These are phyloP conservation scores for Apotomis betuletana DNA, from an alignment of 2,888 invertebrate genomes.

Conservation along the genomic window DNA sequence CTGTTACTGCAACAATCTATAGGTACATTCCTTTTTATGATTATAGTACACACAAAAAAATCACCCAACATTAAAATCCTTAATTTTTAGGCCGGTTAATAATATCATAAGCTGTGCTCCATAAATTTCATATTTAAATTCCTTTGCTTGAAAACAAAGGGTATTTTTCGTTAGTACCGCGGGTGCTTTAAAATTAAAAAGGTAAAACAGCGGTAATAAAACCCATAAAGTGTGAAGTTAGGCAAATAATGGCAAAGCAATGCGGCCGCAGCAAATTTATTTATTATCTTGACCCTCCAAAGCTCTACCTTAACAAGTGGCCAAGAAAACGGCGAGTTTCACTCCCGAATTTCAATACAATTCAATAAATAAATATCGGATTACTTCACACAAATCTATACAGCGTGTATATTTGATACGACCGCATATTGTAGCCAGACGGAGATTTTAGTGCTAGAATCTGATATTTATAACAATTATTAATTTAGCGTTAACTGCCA, in stretches of 20 bases:
- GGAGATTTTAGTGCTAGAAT: too few relatives aligned
- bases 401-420: too few relatives aligned
- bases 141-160: background rate
- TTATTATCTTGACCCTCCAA: slow-evolving; percentile 33
- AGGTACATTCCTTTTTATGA: too few relatives aligned
- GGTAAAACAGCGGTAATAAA: slow-evolving; percentile 18
- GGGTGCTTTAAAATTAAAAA: slow-evolving; percentile 26
- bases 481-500: too few relatives aligned
- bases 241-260: slow-evolving; percentile 33
- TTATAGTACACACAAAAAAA: background rate
- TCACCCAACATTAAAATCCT: background rate
- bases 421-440: too few relatives aligned
- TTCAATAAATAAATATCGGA: too few relatives aligned
- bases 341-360: background rate
- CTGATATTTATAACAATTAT: too few relatives aligned
- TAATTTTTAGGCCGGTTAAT: background rate
- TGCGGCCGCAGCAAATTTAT: slow-evolving; percentile 31
- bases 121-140: slow-evolving; percentile 13
- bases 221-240: slow-evolving; percentile 29
- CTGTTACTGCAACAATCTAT: too few relatives aligned
- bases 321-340: background rate
- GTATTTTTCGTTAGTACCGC: background rate
- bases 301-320: background rate
- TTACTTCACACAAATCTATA: too few relatives aligned
- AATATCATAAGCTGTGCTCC: background rate